Evolutionary conservation across 2,797 vertebrate genomes (phyloP), one percentile per base, ranked within the genome.

Genomic region (Hypotaenidia philippensis): DNA sequence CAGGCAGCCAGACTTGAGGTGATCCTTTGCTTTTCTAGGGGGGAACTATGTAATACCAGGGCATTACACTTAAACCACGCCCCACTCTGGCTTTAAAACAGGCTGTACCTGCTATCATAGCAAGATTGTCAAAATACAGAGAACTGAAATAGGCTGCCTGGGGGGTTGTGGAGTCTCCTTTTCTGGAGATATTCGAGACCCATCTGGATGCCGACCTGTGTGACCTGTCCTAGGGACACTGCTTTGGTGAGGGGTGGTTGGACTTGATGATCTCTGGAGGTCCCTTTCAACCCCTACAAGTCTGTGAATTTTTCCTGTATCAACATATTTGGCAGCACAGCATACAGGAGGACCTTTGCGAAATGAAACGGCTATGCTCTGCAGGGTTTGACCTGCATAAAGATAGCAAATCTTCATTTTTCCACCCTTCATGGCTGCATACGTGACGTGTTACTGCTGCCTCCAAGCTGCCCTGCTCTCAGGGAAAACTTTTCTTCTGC

Each of bases 351-450:
- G 31, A 10, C 52, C 26, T 34, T 40, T 25, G 52, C 17, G 7
- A 59, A 56, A 40, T 38, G 22, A 36, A 55, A 40, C 11, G 21
- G 6, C 64, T 27, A 3, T 44, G 38, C 55, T 84, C 34, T 65
- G 34, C 13, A 1, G 59, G 31, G 15, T 47, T 90, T 57, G 82
- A 81, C 27, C 11, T 15, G 11, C 11, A 0, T 63, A 41, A 20
- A 53, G 53, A 44, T 60, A 36, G 0, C 29, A 61, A 86, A 75
- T 61, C 41, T 50, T 61, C 6, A 4, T 65, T 69, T 87, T 52
- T 17, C 26, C 4, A 2, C 10, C 57, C n/a, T 5, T 68, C 6
- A 1, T 5, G 1, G 3, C 59, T 57, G 5, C 10, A 0, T 23
- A 1, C 16, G 25, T 45, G 83, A 69, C 9, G 0, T 34, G 40